Base-by-base conservation (phyloP, 2,888 invertebrate genomes). In the Argyresthia albistria region DNA sequence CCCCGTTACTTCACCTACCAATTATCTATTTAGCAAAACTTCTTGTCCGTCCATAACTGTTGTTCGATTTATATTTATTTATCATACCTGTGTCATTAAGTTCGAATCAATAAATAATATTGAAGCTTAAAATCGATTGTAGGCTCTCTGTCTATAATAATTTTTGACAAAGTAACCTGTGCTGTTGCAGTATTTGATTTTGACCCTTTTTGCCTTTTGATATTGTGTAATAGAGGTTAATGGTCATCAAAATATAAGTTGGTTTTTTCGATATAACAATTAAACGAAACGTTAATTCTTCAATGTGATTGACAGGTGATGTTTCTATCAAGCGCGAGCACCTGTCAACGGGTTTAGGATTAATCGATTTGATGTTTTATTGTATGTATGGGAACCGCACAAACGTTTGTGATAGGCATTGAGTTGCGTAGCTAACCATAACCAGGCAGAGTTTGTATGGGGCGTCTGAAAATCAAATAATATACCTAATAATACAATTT, bases 241-340 rank as follows among this genome's bases (percentile, higher is more conserved):
- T n/a, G 39, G 39, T 39, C 8, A 39, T 3, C n/a, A 8, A 39
- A 4, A n/a, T 39, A 25, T 39, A 39, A 11, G 4, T 6, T 39
- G 39, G 39, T 39, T 39, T 39, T 25, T 25, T 25, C 25, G 2
- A 49, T 12, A 49, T 14, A 49, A 49, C 62, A 63, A 65, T 64
- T 64, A 58, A 58, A 54, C 58, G 54, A 52, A 56, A 59, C 50
- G 63, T 72, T 67, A 66, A 75, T 76, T 66, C 66, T 61, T 74
- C 70, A 69, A 60, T 51, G 46, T 68, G 75, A 77, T 67, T 76
- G 77, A 74, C 77, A 69, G 66, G 53, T 75, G 76, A 77, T 76
- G 69, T 70, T 65, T 75, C 72, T 71, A 76, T 75, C 65, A 60
- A 59, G 56, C 59, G 55, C 58, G 59, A 59, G 60, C 16, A 39